These are phyloP conservation scores for Gymnoscopelus braueri DNA, from an alignment of 2,797 vertebrate species.

Conservation along the genomic window DNA sequence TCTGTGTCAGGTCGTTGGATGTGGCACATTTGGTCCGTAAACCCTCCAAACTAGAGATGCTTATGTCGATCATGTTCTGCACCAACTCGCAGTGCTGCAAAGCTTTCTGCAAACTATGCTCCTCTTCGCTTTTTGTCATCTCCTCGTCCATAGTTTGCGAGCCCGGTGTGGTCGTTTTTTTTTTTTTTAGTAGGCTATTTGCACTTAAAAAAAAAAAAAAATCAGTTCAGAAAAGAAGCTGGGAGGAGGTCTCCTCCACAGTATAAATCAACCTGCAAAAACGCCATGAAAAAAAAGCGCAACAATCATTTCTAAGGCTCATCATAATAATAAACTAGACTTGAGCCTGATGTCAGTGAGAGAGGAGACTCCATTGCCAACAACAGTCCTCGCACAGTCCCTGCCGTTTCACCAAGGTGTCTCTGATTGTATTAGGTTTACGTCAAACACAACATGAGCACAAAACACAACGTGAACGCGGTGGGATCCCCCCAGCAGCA, in stretches of 20 bases:
- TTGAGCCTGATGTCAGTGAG: conserved; percentile 71
- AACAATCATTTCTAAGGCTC: too few species aligned
- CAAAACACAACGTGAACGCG: conserved; percentile 59
- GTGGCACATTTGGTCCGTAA: conserved; percentile 98
- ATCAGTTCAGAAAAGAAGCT: conserved; percentile 60
- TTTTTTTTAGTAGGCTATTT: conserved; percentile 32
- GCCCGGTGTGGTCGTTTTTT: conserved; percentile 60
- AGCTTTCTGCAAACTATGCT: conserved; percentile 96
- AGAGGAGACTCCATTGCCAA: conserved; percentile 86
- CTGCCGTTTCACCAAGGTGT: conserved; percentile 86
- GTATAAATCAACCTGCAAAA: conserved; percentile 63
- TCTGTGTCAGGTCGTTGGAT: conserved; percentile 98
- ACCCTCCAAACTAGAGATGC: conserved; percentile 97
- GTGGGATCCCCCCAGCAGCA: conserved; percentile 1
- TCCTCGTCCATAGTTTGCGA: conserved; percentile 93
- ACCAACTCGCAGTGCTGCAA: conserved; percentile 98
- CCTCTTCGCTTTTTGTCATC: conserved; percentile 93
- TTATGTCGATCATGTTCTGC: conserved; percentile 98
- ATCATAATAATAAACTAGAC: conserved; percentile 56
- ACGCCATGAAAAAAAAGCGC: conserved; percentile 67
- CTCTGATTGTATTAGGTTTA: conserved; percentile 75
- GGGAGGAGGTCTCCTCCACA: conserved; percentile 51
- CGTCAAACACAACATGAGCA: conserved; percentile 70
- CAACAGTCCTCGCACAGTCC: conserved; percentile 79
- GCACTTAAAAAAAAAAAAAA: conserved; percentile 64